These are phyloP conservation scores for Aramus guarauna DNA, from an alignment of 2,113 vertebrate species.

Conservation along the genomic window DNA sequence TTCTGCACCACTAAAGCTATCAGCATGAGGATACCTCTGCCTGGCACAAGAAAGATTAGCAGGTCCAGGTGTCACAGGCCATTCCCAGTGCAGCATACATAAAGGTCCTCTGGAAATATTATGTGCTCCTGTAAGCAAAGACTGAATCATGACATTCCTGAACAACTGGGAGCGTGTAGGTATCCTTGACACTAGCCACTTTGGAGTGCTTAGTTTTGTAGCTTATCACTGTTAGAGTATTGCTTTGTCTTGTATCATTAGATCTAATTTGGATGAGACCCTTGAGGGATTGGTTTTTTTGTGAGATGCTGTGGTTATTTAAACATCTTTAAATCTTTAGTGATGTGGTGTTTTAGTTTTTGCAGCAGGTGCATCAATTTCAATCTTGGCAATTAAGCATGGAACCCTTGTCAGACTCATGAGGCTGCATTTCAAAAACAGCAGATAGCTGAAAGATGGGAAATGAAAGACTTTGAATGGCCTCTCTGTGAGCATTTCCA, in stretches of 20 bases:
- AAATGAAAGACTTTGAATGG: conserved; percentile 35
- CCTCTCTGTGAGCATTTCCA: not conserved
- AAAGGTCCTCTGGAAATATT: not conserved
- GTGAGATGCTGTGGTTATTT: not conserved
- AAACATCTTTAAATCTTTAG: not conserved
- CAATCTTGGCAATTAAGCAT: not conserved
- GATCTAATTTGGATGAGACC: not conserved
- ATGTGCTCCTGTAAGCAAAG: not conserved
- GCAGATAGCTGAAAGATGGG: not conserved
- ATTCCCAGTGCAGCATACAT: not conserved
- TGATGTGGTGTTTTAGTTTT: not conserved
- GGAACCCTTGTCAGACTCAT: not conserved
- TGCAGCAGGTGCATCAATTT: conserved; percentile 2
- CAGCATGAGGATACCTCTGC: not conserved
- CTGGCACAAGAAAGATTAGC: not conserved
- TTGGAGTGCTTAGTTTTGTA: not conserved
- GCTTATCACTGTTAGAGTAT: not conserved
- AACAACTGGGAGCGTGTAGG: not conserved
- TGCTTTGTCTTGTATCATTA: not conserved
- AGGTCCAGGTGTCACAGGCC: not conserved
- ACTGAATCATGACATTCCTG: not conserved
- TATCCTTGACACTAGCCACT: not conserved
- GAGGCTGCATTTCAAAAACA: conserved; percentile 4
- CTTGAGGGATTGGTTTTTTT: not conserved
- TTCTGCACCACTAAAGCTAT: not conserved